phyloP scores from a whole-genome alignment of 2,888 invertebrate genomes.

The Arrhopalites spinosus region DNA sequence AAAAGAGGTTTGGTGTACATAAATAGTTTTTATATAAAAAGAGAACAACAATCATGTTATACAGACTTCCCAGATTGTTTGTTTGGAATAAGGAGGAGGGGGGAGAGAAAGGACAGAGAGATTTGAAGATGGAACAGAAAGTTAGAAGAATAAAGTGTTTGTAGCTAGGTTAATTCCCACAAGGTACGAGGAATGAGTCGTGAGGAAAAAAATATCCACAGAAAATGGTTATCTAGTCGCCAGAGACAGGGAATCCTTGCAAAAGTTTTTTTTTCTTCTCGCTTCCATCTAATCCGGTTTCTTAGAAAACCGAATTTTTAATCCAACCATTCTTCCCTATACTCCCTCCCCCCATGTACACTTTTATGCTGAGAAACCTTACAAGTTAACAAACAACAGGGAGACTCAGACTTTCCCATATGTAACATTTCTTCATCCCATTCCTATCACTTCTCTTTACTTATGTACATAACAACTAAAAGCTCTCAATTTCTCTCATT shows the following conservation, averaged over 20 bases:
- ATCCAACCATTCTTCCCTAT: constrained; percentile 40
- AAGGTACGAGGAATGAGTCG: constrained; percentile 28
- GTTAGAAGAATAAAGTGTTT: constrained; percentile 16
- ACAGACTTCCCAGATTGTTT: background rate
- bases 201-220: constrained; percentile 26
- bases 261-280: constrained; percentile 49
- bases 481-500: background rate
- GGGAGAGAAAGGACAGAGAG: background rate
- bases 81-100: background rate
- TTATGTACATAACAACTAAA: background rate
- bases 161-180: constrained; percentile 31
- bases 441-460: no score
- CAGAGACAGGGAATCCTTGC: constrained; percentile 50
- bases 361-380: constrained; percentile 31
- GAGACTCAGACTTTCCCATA: background rate
- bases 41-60: constrained; percentile 7
- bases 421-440: background rate
- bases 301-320: constrained; percentile 55
- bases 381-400: constrained; percentile 28
- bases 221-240: constrained; percentile 31
- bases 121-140: background rate
- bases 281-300: constrained; percentile 52
- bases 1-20: no score
- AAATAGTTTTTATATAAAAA: background rate
- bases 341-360: constrained; percentile 4